Evolutionary conservation across 1,140 invertebrate species (phyloP).

Genomic region (Eurosta solidaginis): DNA sequence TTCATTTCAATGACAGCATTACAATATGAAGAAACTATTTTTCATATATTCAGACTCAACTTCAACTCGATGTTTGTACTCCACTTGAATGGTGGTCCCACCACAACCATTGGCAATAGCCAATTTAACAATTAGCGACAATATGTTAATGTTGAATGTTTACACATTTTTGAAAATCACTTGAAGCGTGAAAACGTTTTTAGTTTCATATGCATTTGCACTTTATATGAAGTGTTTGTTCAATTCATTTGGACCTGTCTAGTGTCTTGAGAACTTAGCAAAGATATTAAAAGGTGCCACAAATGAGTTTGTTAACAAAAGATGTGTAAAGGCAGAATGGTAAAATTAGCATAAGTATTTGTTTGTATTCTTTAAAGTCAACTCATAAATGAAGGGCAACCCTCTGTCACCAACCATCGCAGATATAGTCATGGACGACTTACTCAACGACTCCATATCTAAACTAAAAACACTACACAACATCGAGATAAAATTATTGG

Average conservation of each 20-base stretch:
- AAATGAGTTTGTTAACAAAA: neutral
- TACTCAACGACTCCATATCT: no score
- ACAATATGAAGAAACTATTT: no score
- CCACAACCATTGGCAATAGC: neutral
- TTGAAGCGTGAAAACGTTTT: conserved; percentile 8
- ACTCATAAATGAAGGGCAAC: no score
- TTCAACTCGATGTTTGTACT: neutral
- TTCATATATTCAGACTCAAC: neutral
- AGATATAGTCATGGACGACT: no score
- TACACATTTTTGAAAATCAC: neutral
- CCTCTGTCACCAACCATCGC: no score
- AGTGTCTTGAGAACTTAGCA: neutral
- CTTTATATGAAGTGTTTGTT: neutral
- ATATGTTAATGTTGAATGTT: neutral
- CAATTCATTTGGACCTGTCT: neutral
- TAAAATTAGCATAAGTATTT: neutral
- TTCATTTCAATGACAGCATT: no score
- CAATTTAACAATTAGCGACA: neutral
- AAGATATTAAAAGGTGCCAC: neutral
- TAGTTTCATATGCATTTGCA: neutral
- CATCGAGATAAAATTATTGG: no score
- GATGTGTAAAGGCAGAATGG: neutral
- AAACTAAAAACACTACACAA: no score
- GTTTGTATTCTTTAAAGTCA: no score
- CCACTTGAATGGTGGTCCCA: neutral